These are phyloP conservation scores for Cephalotes varians DNA, from an alignment of 2,888 invertebrate species.

Conservation along the genomic window DNA sequence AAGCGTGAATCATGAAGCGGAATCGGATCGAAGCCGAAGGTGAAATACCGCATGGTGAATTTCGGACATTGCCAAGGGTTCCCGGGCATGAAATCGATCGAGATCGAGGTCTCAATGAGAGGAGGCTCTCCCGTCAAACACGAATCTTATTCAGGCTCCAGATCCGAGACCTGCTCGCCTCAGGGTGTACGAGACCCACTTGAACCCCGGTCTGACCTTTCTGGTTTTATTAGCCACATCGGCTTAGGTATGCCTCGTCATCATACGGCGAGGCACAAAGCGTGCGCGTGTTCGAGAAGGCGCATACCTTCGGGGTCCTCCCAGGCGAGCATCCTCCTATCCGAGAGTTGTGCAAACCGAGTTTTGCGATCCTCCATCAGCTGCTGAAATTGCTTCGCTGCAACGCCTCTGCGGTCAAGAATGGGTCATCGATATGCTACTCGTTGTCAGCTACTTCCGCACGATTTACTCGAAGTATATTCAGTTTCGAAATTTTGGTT, in stretches of 20 bases:
- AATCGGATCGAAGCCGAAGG: not conserved
- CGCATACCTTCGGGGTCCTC: conserved; percentile 79
- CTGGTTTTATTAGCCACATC: conserved; percentile 80
- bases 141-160: conserved; percentile 53
- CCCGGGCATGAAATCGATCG: not conserved
- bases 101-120: not conserved
- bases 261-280: conserved; percentile 69
- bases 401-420: conserved; percentile 21
- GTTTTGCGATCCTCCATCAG: conserved; percentile 41
- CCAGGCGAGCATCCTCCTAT: conserved; percentile 69
- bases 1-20: not conserved
- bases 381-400: conserved; percentile 34
- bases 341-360: conserved; percentile 77
- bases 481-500: not conserved
- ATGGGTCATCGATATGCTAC: conserved; percentile 11
- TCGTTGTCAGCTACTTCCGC: conserved; percentile 2
- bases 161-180: conserved; percentile 53
- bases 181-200: conserved; percentile 66
- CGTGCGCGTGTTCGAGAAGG: conserved; percentile 57
- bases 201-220: conserved; percentile 80
- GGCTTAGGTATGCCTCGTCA: conserved; percentile 77
- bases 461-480: not conserved
- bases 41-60: not conserved
- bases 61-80: not conserved
- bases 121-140: conserved; percentile 9